These are phyloP conservation scores for Moxostoma hubbsi DNA, from an alignment of 2,797 vertebrate genomes.

Conservation along the genomic window DNA sequence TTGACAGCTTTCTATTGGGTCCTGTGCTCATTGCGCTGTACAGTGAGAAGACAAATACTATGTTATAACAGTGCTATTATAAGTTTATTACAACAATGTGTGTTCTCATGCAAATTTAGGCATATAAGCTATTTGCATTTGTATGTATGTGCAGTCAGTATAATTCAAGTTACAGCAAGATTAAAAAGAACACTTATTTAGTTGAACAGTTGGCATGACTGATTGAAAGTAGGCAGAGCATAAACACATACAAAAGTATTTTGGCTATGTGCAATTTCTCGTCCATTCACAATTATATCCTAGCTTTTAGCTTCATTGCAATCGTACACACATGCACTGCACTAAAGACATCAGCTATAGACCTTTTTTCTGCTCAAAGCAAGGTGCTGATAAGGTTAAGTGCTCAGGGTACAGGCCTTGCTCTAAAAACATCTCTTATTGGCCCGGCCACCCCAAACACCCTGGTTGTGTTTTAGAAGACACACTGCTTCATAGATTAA, in stretches of 20 bases:
- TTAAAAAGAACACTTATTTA: too few species aligned
- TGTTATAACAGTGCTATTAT: too few species aligned
- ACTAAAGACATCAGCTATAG: not conserved
- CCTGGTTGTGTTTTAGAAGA: constrained; percentile 10
- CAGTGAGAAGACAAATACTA: too few species aligned
- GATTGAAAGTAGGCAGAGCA: too few species aligned
- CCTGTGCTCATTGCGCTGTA: not conserved
- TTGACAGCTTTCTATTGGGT: not conserved
- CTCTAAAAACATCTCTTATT: constrained; percentile 22
- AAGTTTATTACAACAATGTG: too few species aligned
- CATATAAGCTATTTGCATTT: too few species aligned
- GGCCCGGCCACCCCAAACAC: not conserved
- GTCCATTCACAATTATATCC: not conserved
- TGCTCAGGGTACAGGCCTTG: constrained; percentile 7
- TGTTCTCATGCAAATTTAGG: too few species aligned
- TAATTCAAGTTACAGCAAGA: too few species aligned
- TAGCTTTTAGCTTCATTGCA: not conserved
- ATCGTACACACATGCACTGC: not conserved
- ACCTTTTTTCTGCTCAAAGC: not conserved
- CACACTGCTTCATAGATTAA: constrained; percentile 27
- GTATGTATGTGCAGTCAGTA: too few species aligned
- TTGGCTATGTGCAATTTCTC: not conserved
- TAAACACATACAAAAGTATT: not conserved
- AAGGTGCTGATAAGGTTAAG: constrained; percentile 27
- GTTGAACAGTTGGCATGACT: too few species aligned